Percentiles rank a stretch among this genome's conserved stretches.
Evolutionary conservation across 1,140 invertebrate genomes (phyloP).

Genomic region (Megalonaias nervosa): DNA sequence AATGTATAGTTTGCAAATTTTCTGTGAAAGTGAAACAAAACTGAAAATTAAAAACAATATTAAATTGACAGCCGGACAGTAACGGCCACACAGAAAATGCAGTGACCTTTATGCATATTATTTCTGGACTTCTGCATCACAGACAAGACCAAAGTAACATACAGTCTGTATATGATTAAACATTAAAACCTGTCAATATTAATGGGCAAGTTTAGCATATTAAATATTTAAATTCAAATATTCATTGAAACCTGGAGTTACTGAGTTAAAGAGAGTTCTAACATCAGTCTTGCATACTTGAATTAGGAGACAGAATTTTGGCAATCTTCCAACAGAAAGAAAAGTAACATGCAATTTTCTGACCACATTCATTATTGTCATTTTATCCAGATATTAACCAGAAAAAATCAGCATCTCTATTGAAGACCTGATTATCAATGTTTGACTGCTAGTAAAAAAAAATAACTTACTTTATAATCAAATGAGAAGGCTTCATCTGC

Average conservation of each 20-base stretch:
- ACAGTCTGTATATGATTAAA: too few species aligned
- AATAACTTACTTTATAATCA: constrained; percentile 69
- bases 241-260: too few species aligned
- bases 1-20: neutral
- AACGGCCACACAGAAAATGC: too few species aligned
- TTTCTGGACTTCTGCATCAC: too few species aligned
- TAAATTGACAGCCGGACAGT: too few species aligned
- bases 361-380: neutral
- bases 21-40: neutral
- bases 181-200: too few species aligned
- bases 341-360: neutral
- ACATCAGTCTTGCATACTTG: neutral
- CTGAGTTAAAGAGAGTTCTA: too few species aligned
- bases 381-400: neutral
- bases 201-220: too few species aligned
- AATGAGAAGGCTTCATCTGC: constrained; percentile 70
- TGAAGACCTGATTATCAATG: neutral
- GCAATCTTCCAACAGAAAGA: neutral
- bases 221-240: too few species aligned
- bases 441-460: neutral
- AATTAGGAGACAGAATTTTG: neutral
- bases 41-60: neutral
- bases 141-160: too few species aligned
- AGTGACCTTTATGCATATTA: too few species aligned
- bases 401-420: neutral